These are phyloP conservation scores for Tromatobia lineatoria DNA, from an alignment of 2,888 invertebrate genomes.

Conservation along the genomic window DNA sequence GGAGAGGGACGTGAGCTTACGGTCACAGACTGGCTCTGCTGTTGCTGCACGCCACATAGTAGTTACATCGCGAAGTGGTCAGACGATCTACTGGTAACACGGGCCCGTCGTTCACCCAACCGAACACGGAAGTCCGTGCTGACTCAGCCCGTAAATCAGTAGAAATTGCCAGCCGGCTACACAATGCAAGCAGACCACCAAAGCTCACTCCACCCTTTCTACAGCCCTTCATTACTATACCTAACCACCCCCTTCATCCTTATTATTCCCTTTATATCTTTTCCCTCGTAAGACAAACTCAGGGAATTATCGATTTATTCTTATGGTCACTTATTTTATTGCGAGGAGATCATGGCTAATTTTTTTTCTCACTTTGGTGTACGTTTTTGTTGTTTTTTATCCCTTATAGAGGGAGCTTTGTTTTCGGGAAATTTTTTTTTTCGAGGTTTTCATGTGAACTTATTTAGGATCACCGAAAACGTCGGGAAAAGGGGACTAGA, in stretches of 20 bases:
- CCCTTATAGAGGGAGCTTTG: too few relatives aligned
- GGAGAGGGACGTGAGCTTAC: conserved; percentile 8
- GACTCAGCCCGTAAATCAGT: conserved; percentile 65
- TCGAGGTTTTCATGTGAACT: too few relatives aligned
- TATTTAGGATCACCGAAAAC: too few relatives aligned
- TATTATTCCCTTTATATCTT: conserved; percentile 1
- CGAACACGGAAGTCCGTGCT: conserved; percentile 51
- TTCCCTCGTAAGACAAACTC: background rate
- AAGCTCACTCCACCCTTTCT: conserved; percentile 21
- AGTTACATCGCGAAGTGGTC: conserved; percentile 55
- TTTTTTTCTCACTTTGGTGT: background rate
- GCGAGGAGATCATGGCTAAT: background rate
- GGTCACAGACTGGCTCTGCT: conserved; percentile 18
- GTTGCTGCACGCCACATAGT: conserved; percentile 34
- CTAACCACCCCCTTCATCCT: background rate
- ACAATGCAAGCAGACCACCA: conserved; percentile 51
- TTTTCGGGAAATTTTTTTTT: too few relatives aligned
- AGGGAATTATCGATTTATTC: conserved; percentile 11
- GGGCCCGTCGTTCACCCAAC: conserved; percentile 36
- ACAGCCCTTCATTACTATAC: conserved; percentile 12
- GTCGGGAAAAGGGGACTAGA: too few relatives aligned
- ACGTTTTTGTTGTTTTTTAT: background rate
- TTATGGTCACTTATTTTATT: background rate
- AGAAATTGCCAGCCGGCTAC: conserved; percentile 60
- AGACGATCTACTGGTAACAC: conserved; percentile 37